phyloP scores from a whole-genome alignment of 2,888 invertebrate species.

The Mactromeris polynyma region DNA sequence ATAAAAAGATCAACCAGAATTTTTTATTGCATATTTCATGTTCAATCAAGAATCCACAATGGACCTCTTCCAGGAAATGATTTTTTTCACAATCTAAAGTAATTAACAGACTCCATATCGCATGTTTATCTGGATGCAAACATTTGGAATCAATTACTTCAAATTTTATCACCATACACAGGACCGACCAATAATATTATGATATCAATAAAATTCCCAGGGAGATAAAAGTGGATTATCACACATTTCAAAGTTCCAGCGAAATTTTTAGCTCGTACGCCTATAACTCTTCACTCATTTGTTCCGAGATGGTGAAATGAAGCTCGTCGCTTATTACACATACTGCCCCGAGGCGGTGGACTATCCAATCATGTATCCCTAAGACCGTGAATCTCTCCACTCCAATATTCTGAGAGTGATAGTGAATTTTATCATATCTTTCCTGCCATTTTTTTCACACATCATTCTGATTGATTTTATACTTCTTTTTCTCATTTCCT shows the following conservation, averaged over 20 bases:
- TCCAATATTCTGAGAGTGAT: neutral
- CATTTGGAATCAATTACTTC: neutral
- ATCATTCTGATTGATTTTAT: constrained; percentile 40
- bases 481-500: constrained; percentile 40
- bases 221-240: neutral
- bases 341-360: neutral
- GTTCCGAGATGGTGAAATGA: neutral
- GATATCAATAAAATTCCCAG: neutral
- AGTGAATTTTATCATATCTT: constrained; percentile 12
- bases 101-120: neutral
- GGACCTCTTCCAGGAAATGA: neutral
- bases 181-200: neutral
- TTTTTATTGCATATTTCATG: neutral
- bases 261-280: neutral
- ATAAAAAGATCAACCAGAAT: too few species aligned
- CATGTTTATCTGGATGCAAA: neutral
- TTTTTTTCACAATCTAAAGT: neutral
- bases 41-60: neutral
- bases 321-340: neutral
- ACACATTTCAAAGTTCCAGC: neutral
- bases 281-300: neutral
- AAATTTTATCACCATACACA: neutral
- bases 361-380: neutral
- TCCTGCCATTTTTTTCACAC: neutral
- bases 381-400: neutral